A percentile compares a stretch with the other conserved stretches of the same genome.
phyloP scores from a whole-genome alignment of 2,888 invertebrate species.

The Boloria selene region DNA sequence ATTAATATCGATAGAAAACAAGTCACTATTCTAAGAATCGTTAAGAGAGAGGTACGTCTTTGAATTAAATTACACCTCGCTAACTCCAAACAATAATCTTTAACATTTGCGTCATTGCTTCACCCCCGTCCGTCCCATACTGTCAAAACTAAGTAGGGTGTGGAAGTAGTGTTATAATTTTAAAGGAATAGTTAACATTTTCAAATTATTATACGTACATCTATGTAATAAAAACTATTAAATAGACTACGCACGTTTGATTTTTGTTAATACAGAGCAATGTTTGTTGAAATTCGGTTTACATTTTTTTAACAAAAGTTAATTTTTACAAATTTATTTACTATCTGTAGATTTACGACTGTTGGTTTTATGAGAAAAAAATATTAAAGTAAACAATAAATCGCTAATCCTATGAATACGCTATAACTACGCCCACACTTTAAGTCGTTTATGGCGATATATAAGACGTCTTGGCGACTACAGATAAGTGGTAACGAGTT shows the following conservation, averaged over 20 bases:
- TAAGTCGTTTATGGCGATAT: constrained; percentile 65
- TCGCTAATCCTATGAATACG: constrained; percentile 17
- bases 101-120: constrained; percentile 57
- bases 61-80: constrained; percentile 78
- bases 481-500: constrained; percentile 65
- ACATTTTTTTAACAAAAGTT: too few relatives aligned
- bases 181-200: not conserved
- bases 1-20: constrained; percentile 32
- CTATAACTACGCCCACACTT: constrained; percentile 35
- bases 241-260: too few relatives aligned
- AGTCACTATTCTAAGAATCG: constrained; percentile 43
- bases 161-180: constrained; percentile 9
- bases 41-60: constrained; percentile 66
- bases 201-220: not conserved
- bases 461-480: constrained; percentile 57
- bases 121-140: constrained; percentile 41
- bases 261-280: too few relatives aligned
- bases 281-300: too few relatives aligned
- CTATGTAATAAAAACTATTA: too few relatives aligned
- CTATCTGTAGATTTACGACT: too few relatives aligned
- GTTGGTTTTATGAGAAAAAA: too few relatives aligned
- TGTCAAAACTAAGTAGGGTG: constrained; percentile 37
- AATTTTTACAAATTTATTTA: too few relatives aligned
- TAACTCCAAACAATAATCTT: constrained; percentile 79
- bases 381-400: not conserved